phyloP scores from a whole-genome alignment of 2,797 vertebrate species.

The Mycteria americana region DNA sequence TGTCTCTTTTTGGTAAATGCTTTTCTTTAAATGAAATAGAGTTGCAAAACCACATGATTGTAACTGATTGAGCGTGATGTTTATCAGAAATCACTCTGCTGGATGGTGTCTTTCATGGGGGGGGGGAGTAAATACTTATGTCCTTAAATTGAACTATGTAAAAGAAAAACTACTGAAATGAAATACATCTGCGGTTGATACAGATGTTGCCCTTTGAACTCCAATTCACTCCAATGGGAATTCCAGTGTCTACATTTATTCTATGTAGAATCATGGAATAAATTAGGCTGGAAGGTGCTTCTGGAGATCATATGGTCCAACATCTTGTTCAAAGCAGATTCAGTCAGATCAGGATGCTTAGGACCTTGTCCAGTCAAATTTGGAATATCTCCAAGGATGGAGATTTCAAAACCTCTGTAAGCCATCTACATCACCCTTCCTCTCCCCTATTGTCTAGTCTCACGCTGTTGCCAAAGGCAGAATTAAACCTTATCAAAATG shows the following conservation, averaged over 20 bases:
- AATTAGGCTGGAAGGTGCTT: not conserved
- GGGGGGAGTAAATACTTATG: not conserved
- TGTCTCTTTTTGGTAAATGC: not conserved
- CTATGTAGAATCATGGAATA: not conserved
- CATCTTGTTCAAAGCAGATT: not conserved
- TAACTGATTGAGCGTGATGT: not conserved
- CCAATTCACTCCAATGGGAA: not conserved
- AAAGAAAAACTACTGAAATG: not conserved
- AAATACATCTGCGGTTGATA: not conserved
- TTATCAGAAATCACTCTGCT: not conserved
- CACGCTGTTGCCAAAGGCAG: not conserved
- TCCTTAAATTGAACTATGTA: not conserved
- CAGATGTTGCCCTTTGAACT: not conserved
- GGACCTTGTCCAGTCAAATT: not conserved
- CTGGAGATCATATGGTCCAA: not conserved
- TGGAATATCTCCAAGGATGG: not conserved
- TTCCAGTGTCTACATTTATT: not conserved
- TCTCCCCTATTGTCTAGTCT: not conserved
- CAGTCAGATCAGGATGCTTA: not conserved
- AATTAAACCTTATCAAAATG: not conserved
- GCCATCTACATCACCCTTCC: not conserved
- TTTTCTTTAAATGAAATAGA: not conserved
- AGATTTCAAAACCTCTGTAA: not conserved
- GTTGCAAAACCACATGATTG: not conserved
- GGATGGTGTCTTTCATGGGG: not conserved